Evolutionary conservation across 2,113 vertebrate genomes (phyloP).

Genomic region (Tringa solitaria): DNA sequence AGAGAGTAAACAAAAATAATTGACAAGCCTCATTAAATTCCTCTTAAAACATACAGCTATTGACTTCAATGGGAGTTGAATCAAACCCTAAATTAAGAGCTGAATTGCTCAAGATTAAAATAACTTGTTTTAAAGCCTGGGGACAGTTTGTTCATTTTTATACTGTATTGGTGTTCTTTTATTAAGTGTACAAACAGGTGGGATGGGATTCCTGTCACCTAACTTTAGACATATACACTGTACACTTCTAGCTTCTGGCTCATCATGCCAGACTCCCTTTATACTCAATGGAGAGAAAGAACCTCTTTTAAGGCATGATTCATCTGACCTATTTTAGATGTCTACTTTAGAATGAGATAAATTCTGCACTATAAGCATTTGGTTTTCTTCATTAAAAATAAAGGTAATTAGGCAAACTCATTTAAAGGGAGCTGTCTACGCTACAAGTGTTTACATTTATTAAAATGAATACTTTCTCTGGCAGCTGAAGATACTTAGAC

Average conservation of each 20-base stretch:
- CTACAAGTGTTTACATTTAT: neutral
- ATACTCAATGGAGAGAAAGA: neutral
- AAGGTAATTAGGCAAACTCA: constrained; percentile 15
- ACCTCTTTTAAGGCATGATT: constrained; percentile 23
- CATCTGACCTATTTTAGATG: constrained; percentile 35
- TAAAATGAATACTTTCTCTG: neutral
- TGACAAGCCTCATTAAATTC: constrained; percentile 34
- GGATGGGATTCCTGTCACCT: constrained; percentile 37
- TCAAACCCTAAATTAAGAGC: constrained; percentile 27
- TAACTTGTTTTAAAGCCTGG: constrained; percentile 25
- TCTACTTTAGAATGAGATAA: constrained; percentile 22
- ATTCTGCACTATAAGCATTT: neutral
- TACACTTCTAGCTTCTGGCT: neutral
- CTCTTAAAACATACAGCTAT: constrained; percentile 5
- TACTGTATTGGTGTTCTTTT: neutral
- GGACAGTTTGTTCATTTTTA: constrained; percentile 32
- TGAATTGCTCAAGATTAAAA: constrained; percentile 46
- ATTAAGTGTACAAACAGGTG: constrained; percentile 25
- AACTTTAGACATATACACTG: neutral
- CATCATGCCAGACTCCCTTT: constrained; percentile 3
- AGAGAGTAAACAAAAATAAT: constrained; percentile 34
- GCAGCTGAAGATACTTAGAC: neutral
- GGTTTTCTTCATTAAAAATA: constrained; percentile 10
- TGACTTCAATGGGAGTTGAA: constrained; percentile 34
- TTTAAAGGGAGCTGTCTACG: constrained; percentile 10